Conservation (phyloP, 2,113 vertebrate species). For the Tamias sibiricus region DNA sequence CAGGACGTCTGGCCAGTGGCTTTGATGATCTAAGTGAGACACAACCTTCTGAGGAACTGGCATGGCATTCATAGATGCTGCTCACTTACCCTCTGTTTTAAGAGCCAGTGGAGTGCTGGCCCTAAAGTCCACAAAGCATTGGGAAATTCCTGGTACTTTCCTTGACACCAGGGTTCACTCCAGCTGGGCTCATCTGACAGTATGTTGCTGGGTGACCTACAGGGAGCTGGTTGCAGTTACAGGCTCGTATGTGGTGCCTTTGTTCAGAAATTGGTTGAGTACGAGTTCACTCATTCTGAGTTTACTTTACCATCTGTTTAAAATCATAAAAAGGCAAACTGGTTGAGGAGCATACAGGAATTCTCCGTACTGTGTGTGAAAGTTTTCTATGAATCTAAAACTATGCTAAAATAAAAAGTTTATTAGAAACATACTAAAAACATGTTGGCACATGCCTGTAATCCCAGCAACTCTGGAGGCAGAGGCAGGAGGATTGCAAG, state of each 20-base stretch:
- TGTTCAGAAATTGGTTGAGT: slow-evolving; percentile 27
- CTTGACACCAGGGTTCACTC: background rate
- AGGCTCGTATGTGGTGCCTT: background rate
- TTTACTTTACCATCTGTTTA: slow-evolving; percentile 42
- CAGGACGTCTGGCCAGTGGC: slow-evolving; percentile 38
- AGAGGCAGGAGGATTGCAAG: no score
- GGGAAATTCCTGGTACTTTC: background rate
- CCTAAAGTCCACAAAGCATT: background rate
- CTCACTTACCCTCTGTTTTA: slow-evolving; percentile 10
- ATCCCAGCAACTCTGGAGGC: no score
- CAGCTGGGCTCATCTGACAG: slow-evolving; percentile 36
- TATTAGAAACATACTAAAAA: background rate
- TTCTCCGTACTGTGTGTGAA: background rate
- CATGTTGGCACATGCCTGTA: no score
- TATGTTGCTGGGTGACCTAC: slow-evolving; percentile 12
- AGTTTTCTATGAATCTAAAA: background rate
- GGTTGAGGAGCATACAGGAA: background rate
- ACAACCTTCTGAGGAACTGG: slow-evolving; percentile 43
- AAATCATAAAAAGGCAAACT: slow-evolving; percentile 9
- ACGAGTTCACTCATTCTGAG: background rate
- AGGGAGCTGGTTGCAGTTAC: background rate
- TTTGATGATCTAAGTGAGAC: slow-evolving; percentile 51
- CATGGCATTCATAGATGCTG: background rate
- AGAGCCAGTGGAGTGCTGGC: background rate
- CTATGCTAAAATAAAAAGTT: background rate